phyloP scores from a whole-genome alignment of 2,888 invertebrate species.

The Nomada fabriciana region DNA sequence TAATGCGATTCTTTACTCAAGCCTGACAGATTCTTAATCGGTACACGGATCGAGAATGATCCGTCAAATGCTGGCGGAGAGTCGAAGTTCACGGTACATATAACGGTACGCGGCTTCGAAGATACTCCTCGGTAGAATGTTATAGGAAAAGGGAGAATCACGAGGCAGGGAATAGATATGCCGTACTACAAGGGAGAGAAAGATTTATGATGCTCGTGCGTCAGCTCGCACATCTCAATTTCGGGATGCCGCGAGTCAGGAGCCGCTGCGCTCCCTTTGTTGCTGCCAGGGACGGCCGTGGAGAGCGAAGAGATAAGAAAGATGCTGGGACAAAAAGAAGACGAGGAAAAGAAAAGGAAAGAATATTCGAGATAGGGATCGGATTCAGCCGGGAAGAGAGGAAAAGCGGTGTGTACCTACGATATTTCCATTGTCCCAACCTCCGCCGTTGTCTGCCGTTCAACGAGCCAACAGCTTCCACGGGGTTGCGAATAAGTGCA shows the following conservation, averaged over 20 bases:
- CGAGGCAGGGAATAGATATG: constrained; percentile 65
- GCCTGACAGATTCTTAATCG: constrained; percentile 5
- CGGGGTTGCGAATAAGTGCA: constrained; percentile 51
- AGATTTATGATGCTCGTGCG: constrained; percentile 72
- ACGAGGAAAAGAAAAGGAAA: constrained; percentile 12
- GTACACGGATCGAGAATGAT: constrained; percentile 21
- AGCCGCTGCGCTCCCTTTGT: constrained; percentile 63
- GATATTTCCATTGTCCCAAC: constrained; percentile 38
- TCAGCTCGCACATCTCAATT: constrained; percentile 75
- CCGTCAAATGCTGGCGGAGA: constrained; percentile 23
- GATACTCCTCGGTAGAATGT: constrained; percentile 41
- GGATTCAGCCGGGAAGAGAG: constrained; percentile 42
- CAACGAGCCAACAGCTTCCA: constrained; percentile 15
- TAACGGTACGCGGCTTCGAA: constrained; percentile 18
- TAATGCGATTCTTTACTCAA: background rate
- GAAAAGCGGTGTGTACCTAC: constrained; percentile 43
- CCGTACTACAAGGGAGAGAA: constrained; percentile 56
- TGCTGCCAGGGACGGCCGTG: constrained; percentile 47
- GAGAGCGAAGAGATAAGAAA: constrained; percentile 57
- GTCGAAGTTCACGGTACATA: constrained; percentile 14
- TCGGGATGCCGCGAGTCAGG: constrained; percentile 72
- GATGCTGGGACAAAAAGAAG: constrained; percentile 32
- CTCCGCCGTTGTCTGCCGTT: constrained; percentile 16
- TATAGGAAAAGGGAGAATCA: constrained; percentile 46
- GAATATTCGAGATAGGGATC: constrained; percentile 57